Conservation (phyloP, 2,797 vertebrate genomes). For the Onychomys torridus region DNA sequence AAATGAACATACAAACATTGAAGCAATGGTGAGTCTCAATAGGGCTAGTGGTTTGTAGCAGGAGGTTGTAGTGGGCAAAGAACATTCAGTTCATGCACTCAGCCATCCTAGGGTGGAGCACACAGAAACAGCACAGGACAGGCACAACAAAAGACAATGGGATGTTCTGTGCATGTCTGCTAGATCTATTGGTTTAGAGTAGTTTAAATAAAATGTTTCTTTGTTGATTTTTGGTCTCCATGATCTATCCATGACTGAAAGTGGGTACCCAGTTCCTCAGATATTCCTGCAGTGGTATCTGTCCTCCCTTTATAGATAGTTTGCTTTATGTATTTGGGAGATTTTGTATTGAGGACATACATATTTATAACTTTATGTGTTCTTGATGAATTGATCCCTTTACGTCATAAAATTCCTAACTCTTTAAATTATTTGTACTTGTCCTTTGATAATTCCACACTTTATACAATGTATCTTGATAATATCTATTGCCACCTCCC, state of each 20-base stretch:
- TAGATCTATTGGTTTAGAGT: background rate
- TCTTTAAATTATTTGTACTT: background rate
- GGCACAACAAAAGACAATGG: background rate
- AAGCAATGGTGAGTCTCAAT: fast-evolving
- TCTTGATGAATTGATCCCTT: background rate
- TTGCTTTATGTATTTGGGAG: background rate
- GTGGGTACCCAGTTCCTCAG: no score
- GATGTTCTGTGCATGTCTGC: background rate
- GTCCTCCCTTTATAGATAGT: background rate
- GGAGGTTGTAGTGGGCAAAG: background rate
- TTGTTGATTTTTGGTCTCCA: background rate
- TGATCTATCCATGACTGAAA: background rate
- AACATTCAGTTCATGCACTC: background rate
- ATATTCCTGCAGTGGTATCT: background rate
- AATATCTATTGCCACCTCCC: background rate
- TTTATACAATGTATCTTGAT: background rate
- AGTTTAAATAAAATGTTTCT: background rate
- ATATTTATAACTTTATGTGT: background rate
- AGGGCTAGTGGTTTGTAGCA: background rate
- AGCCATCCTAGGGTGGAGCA: background rate
- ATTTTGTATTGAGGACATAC: background rate
- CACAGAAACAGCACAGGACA: background rate
- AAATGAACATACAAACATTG: background rate
- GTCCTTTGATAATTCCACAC: background rate
- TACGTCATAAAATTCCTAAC: background rate